A percentile compares a stretch with the other conserved stretches of the same genome.
These are phyloP conservation scores for Aviceda subcristata DNA, from an alignment of 2,113 vertebrate genomes.

Conservation along the genomic window DNA sequence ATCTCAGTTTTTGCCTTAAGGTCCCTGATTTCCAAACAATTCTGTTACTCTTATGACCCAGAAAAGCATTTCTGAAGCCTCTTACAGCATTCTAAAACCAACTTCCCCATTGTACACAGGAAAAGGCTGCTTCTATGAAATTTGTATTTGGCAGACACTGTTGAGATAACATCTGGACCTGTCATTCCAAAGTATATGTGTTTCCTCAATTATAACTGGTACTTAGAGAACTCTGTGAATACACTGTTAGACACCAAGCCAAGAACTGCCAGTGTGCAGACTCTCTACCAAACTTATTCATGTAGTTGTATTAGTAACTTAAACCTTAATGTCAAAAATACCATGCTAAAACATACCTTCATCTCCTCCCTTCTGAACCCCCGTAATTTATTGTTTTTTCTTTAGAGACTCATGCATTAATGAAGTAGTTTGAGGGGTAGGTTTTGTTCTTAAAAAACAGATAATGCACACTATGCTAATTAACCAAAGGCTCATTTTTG, in stretches of 20 bases:
- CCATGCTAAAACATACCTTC: neutral
- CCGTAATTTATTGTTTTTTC: fast-evolving
- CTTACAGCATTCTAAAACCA: neutral
- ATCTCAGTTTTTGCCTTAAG: neutral
- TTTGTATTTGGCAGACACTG: neutral
- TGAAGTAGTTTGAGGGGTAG: neutral
- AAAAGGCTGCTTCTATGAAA: neutral
- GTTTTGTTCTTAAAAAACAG: neutral
- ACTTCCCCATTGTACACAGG: neutral
- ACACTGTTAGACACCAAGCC: neutral
- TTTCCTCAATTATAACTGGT: neutral
- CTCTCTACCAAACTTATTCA: neutral
- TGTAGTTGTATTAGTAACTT: neutral
- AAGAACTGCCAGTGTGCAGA: neutral
- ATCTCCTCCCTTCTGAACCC: neutral
- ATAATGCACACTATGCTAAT: neutral
- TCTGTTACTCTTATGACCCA: neutral
- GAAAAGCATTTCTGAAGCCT: neutral
- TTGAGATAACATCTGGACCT: neutral
- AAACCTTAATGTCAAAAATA: neutral
- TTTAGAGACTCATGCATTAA: neutral
- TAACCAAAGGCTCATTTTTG: neutral
- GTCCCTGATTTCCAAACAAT: neutral
- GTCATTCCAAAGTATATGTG: neutral
- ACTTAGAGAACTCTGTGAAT: neutral